Percentiles rank a stretch among this genome's conserved stretches.
Conservation (phyloP, 2,888 invertebrate species). For the Clepsis dumicolana region DNA sequence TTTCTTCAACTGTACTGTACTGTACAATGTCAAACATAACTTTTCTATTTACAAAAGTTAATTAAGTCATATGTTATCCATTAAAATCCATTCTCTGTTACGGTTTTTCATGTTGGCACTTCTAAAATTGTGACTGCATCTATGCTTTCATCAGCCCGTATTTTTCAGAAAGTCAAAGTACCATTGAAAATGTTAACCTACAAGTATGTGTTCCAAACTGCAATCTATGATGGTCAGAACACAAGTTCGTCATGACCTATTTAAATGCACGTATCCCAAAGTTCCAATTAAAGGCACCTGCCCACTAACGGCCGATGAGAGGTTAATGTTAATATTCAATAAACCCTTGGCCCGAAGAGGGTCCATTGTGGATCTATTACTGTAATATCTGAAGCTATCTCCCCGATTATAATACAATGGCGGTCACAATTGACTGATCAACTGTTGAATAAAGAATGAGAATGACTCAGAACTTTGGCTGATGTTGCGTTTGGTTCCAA, state of each 20-base stretch:
- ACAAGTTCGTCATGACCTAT: not conserved
- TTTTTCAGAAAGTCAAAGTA: not conserved
- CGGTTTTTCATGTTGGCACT: too few relatives aligned
- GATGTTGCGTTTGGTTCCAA: conserved; percentile 2
- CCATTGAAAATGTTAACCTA: not conserved
- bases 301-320: conserved; percentile 15
- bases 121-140: too few relatives aligned
- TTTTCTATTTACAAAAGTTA: too few relatives aligned
- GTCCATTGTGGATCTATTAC: conserved; percentile 36
- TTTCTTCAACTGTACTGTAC: too few relatives aligned
- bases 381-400: conserved; percentile 35
- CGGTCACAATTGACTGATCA: conserved; percentile 45
- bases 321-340: conserved; percentile 29
- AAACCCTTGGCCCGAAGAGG: not conserved
- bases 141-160: not conserved
- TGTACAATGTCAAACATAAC: too few relatives aligned
- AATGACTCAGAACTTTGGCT: conserved; percentile 19
- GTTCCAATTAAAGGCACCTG: conserved; percentile 14
- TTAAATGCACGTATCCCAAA: conserved; percentile 7
- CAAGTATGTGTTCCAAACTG: not conserved
- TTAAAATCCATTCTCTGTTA: too few relatives aligned
- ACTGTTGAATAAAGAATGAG: conserved; percentile 45
- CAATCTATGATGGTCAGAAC: not conserved
- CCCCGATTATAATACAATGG: conserved; percentile 61
- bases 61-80: too few relatives aligned